A percentile compares a stretch with the other conserved stretches of the same genome.
These are phyloP conservation scores for Andrena bicolor DNA, from an alignment of 2,888 invertebrate species.

Conservation along the genomic window DNA sequence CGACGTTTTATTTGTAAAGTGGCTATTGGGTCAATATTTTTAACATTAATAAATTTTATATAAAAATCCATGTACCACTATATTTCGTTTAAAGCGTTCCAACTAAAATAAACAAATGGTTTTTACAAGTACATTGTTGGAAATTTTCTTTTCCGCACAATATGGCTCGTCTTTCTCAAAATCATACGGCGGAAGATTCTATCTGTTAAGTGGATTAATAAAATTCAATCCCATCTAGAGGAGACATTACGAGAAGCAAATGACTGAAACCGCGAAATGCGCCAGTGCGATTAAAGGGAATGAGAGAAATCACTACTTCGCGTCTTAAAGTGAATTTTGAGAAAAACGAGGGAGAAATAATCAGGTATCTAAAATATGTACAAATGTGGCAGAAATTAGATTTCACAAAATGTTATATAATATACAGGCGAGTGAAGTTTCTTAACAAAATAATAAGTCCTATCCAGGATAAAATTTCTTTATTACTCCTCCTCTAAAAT, in stretches of 20 bases:
- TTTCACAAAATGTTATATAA: conserved; percentile 68
- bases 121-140: conserved; percentile 70
- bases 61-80: conserved; percentile 77
- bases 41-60: conserved; percentile 77
- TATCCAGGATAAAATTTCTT: conserved; percentile 84
- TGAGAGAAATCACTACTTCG: conserved; percentile 27
- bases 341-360: conserved; percentile 73
- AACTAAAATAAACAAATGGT: conserved; percentile 74
- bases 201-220: background rate
- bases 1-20: conserved; percentile 69
- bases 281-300: conserved; percentile 1
- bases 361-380: conserved; percentile 69
- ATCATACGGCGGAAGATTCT: conserved; percentile 54
- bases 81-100: conserved; percentile 73
- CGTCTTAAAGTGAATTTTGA: conserved; percentile 59
- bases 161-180: conserved; percentile 70
- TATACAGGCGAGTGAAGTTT: conserved; percentile 71
- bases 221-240: conserved; percentile 4
- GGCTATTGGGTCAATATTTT: conserved; percentile 71
- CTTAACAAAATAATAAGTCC: conserved; percentile 76
- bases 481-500: conserved; percentile 83
- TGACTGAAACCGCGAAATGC: background rate
- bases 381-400: conserved; percentile 72
- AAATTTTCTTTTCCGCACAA: conserved; percentile 53
- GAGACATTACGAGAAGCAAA: background rate